Evolutionary conservation across 1,140 invertebrate species (phyloP), one percentile per base, ranked within the genome.

Genomic region (Plectus sambesii): DNA sequence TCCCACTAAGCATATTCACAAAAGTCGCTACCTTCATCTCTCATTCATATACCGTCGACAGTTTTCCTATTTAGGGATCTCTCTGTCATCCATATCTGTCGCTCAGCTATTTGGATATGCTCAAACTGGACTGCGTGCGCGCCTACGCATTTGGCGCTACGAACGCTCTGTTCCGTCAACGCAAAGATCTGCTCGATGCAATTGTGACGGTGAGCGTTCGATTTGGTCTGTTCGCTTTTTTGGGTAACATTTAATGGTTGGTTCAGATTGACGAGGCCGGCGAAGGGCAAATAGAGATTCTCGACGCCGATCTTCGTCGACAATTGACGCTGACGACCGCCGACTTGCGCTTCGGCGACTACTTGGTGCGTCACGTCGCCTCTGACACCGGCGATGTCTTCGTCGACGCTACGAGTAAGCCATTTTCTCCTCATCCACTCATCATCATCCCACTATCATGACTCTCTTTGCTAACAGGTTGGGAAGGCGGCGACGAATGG

Each of bases 121-220:
- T 98, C 23, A 80, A 79, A 47, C 87, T 94, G 70, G 75, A 81
- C 2, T 85, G 84, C 62, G 83, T 94, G 5, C 75, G 85, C 53
- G 85, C 87, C 39, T 97, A 90, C 72, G 74, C 94, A 29, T 84
- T 94, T 53, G 93, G 93, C 40, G 92, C 92, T 5, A 94, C 90
- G 29, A 98, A 98, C 78, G 81, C 93, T 15, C 74, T 98, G 5
- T 98, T 97, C 66, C 88, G 89, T 70, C 89, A 94, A 63, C 92
- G 92, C 65, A 80, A 82, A 49, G 83, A 92, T 63, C 70, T 93
- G 3, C 84, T 87, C 61, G 92, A 98, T 75, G 82, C 88, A 25
- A 72, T 96, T 42, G 78, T 98, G 8, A 89, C 92, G 73, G 81
- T 92, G 66, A 72, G 35, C 15, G 17, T 43, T 58, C 12, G 15